phyloP scores from a whole-genome alignment of 2,888 invertebrate genomes.

The Stratiomys singularior region DNA sequence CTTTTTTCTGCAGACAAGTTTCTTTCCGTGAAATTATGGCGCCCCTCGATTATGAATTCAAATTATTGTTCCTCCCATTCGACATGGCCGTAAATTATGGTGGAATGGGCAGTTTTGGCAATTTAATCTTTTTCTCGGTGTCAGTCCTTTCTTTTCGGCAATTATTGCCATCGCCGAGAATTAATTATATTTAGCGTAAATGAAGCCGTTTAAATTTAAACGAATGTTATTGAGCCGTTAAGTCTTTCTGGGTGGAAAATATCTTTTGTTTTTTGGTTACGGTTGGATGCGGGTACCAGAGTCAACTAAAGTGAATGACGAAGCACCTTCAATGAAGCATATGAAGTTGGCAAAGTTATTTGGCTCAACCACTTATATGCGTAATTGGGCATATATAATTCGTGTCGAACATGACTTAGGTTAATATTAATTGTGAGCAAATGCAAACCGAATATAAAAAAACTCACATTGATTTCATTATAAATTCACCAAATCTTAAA shows the following conservation, averaged over 20 bases:
- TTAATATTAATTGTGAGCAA: too few species aligned
- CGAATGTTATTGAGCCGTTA: neutral
- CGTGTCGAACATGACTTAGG: too few species aligned
- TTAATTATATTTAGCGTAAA: constrained; percentile 22
- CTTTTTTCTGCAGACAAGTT: constrained; percentile 16
- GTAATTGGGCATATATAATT: too few species aligned
- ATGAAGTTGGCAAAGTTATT: too few species aligned
- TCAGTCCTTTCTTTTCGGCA: constrained; percentile 32
- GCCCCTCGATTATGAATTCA: constrained; percentile 50
- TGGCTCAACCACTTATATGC: too few species aligned
- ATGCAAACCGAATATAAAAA: too few species aligned
- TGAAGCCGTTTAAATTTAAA: constrained; percentile 29
- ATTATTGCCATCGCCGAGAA: constrained; percentile 13
- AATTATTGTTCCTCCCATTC: constrained; percentile 50
- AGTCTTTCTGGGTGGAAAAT: too few species aligned
- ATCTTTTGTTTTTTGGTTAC: too few species aligned
- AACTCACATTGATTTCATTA: too few species aligned
- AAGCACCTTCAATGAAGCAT: too few species aligned
- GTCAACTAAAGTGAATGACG: neutral
- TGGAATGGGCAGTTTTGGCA: constrained; percentile 47
- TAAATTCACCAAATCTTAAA: too few species aligned
- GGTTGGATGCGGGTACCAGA: neutral
- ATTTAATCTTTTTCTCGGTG: constrained; percentile 32
- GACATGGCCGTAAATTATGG: constrained; percentile 48
- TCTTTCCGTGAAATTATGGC: constrained; percentile 35